Base-by-base conservation (phyloP, 2,113 vertebrate species). In the Ceyx margarethae region DNA sequence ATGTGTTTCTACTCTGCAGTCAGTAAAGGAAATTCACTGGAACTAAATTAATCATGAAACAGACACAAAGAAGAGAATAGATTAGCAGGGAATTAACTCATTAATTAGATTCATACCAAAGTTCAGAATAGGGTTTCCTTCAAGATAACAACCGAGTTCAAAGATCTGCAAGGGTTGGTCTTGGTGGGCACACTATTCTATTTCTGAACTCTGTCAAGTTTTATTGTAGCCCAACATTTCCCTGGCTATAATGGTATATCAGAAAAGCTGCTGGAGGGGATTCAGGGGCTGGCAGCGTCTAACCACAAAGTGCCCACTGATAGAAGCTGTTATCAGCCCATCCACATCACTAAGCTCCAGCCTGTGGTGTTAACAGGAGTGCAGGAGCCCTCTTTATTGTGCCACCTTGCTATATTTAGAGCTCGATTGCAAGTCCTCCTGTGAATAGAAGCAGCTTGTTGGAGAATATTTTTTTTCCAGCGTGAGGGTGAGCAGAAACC, bases 21-120 rank as follows among this genome's bases (percentile, higher is more conserved):
- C 67, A 84, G 62, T 68, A 80, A 93, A 94, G 81, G 87, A 96
- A 97, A 95, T 87, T 79, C 76, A 76, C 62, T 90, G 82, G 86
- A 94, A 94, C 89, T 80, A 94, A 96, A 95, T 96, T 96, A 96
- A 94, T 96, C 91, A 81, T 58, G 61, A 84, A 91, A 89, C 9
- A 81, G 69, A 65, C 85, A 66, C 20, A 75, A 95, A 90, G 90
- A 85, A 72, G 54, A 85, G 81, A 91, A 69, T 18, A 80, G 83
- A 93, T 93, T 92, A 94, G 31, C 62, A 57, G 73, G 10, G 81
- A 90, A 86, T 93, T 94, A 81, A 82, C 79, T 95, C 31, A 81
- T 92, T 93, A 96, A 92, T 95, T 94, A 95, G 75, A 64, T 66
- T 72, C 40, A 71, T 67, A 37, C 42, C 25, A 45, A 66, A 65